Base-by-base conservation (phyloP, 1,140 invertebrate genomes). In the Helicoverpa zea region DNA sequence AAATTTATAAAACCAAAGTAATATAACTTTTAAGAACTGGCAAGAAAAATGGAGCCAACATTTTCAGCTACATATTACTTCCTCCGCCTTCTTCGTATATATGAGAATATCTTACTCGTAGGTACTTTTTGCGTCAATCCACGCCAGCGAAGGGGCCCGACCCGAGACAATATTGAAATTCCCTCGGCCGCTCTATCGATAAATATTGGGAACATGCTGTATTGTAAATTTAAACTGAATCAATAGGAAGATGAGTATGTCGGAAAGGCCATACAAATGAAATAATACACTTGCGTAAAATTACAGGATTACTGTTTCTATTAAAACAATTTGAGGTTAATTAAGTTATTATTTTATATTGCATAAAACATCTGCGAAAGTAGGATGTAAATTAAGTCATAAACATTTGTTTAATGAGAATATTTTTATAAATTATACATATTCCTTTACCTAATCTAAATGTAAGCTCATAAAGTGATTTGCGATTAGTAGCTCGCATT, bases 51-150 rank as follows among this genome's bases (percentile, higher is more conserved):
- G 61, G 47, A 51, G 61, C 68, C 18, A 18, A 77, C 75, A 77
- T 66, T 77, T 77, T 77, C 49, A 66, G 75, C 75, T 54, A 54
- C 61, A 84, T 88, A 85, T 85, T 85, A 86, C 77, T 83, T 85
- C 83, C 77, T 83, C 49, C 73, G 61, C 56, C 80, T 81, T 78
- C 81, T 84, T 66, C 59, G 63, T 83, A 85, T 86, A 85, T 86
- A 83, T 83, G 80, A 86, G 87, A 90, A 77, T 88, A 87, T 87
- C 82, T 86, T 85, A 89, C 85, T 89, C 84, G 61, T 87, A 85
- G 84, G 61, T 87, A 85, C 84, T 88, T 90, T 87, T 87, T 88
- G 78, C 82, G 83, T 81, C 85, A 87, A 88, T 89, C 83, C 43
- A 56, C 35, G 63, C 61, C 75, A 66, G 59, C 3, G 13, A 2